Percentiles rank a stretch among this genome's conserved stretches.
These are phyloP conservation scores for Rynchops niger DNA, from an alignment of 2,113 vertebrate genomes.

Conservation along the genomic window DNA sequence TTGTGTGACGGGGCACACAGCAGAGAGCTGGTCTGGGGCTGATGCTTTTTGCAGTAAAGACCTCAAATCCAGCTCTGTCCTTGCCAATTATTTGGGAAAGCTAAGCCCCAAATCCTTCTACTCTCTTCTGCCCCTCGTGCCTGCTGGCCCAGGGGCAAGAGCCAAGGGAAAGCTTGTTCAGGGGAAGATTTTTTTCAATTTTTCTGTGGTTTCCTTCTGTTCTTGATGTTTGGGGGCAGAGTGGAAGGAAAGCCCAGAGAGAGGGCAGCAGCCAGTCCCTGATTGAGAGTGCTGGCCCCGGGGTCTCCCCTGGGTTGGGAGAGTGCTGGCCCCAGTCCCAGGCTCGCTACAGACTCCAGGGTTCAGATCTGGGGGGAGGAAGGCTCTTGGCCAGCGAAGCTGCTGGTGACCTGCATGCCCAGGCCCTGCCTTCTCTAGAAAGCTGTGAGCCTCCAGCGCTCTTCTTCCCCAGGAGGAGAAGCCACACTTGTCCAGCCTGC, in stretches of 20 bases:
- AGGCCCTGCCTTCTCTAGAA: background rate
- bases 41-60: background rate
- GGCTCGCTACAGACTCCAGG: background rate
- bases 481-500: background rate
- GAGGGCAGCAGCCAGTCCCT: background rate
- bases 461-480: background rate
- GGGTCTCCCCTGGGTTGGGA: too few relatives aligned
- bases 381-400: background rate
- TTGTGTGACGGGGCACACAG: background rate
- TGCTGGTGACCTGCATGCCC: background rate
- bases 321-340: background rate
- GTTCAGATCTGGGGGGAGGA: background rate
- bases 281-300: background rate
- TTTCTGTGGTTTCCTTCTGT: background rate
- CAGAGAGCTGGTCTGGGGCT: background rate
- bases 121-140: background rate
- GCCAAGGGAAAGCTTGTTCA: background rate
- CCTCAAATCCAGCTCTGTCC: background rate
- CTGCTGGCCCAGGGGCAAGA: background rate
- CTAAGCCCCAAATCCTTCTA: conserved; percentile 11
- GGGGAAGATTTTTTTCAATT: background rate
- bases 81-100: background rate
- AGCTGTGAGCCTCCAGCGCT: background rate
- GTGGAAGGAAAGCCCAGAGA: background rate
- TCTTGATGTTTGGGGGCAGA: background rate